Conservation (phyloP, 2,797 vertebrate genomes). For the Falco peregrinus region DNA sequence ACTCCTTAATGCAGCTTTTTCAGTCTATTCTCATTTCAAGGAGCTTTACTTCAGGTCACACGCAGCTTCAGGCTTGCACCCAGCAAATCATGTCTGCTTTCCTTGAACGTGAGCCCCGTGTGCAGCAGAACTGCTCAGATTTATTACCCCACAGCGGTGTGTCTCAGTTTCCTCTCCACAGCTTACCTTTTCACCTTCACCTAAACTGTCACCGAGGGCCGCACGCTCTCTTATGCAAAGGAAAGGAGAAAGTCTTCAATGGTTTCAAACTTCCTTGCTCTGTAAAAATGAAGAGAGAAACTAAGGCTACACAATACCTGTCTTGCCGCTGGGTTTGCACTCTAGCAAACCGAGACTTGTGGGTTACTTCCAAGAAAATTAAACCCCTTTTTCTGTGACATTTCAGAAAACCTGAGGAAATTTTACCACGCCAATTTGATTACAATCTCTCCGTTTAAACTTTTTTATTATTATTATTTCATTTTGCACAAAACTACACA, state of each 20-base stretch:
- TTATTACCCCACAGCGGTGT: fast-evolving
- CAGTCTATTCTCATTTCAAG: not conserved
- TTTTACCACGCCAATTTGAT: too few species aligned
- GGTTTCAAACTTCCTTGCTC: not conserved
- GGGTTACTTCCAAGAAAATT: not conserved
- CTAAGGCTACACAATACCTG: fast-evolving
- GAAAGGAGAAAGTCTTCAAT: not conserved
- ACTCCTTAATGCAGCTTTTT: not conserved
- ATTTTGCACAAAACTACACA: not conserved
- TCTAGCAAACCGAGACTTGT: fast-evolving
- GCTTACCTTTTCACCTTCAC: not conserved
- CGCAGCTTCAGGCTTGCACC: not conserved
- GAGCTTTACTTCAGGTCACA: not conserved
- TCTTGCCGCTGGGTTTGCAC: fast-evolving
- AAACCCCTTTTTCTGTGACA: fast-evolving
- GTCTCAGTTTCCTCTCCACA: not conserved
- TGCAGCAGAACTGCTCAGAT: not conserved
- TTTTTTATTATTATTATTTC: too few species aligned
- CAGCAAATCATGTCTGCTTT: not conserved
- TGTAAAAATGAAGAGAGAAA: not conserved
- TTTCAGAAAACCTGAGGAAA: not conserved
- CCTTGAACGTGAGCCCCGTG: fast-evolving
- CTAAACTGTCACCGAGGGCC: not conserved
- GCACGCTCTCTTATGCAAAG: not conserved
- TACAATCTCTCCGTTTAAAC: fast-evolving